Evolutionary conservation across 2,888 invertebrate genomes (phyloP).

Genomic region (Melanotus villosus): DNA sequence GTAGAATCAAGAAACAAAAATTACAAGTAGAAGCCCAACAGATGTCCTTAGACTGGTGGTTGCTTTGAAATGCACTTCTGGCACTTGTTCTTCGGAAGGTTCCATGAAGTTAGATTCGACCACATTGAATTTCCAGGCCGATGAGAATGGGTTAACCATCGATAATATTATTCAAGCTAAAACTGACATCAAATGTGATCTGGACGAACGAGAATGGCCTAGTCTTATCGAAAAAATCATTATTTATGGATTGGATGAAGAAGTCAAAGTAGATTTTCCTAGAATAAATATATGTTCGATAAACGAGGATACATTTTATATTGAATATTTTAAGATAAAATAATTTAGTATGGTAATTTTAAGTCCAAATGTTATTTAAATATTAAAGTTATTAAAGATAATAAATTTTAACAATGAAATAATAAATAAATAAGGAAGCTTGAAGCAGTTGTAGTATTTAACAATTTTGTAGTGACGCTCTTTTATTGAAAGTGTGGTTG

Average conservation of each 20-base stretch:
- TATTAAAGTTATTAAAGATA: no score
- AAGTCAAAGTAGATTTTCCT: neutral
- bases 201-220: slow-evolving; percentile 4
- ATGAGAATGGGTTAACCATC: slow-evolving; percentile 19
- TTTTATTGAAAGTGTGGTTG: no score
- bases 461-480: no score
- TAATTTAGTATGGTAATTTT: no score
- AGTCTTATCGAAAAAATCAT: slow-evolving; percentile 22
- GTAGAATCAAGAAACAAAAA: neutral
- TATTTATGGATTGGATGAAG: slow-evolving; percentile 36
- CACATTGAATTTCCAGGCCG: slow-evolving; percentile 29
- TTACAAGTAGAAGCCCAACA: neutral
- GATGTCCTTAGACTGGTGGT: slow-evolving; percentile 41
- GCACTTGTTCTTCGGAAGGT: slow-evolving; percentile 27
- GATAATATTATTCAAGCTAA: slow-evolving; percentile 14
- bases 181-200: slow-evolving; percentile 25
- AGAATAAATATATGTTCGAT: slow-evolving; percentile 33
- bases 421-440: no score
- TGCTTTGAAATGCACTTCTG: slow-evolving; percentile 24
- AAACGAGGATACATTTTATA: slow-evolving; percentile 2
- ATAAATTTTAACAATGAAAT: no score
- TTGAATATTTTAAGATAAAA: slow-evolving; percentile 18
- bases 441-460: no score
- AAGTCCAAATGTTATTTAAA: no score
- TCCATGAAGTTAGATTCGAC: slow-evolving; percentile 23